A percentile compares a stretch with the other conserved stretches of the same genome.
Evolutionary conservation across 1,140 invertebrate genomes (phyloP).

Genomic region (Heliothis subflexa): DNA sequence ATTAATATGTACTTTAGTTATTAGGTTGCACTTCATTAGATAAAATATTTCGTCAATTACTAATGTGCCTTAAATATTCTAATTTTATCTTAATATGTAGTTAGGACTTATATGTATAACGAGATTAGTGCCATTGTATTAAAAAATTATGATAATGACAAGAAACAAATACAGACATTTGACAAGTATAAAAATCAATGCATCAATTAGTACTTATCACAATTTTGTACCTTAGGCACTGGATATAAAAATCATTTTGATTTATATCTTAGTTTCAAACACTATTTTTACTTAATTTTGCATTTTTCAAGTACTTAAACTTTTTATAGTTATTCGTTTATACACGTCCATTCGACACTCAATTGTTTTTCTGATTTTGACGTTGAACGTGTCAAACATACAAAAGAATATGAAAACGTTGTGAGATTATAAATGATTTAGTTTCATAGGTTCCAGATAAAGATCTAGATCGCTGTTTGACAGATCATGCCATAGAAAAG

Average conservation of each 20-base stretch:
- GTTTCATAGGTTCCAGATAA: too few species aligned
- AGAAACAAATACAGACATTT: neutral
- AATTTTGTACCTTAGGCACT: slow-evolving; percentile 7
- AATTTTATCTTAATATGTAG: neutral
- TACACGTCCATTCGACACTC: too few species aligned
- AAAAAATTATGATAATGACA: neutral
- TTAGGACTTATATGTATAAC: neutral
- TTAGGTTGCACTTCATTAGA: too few species aligned
- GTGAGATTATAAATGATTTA: too few species aligned
- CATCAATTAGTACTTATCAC: neutral
- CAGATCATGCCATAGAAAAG: too few species aligned
- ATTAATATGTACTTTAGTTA: neutral
- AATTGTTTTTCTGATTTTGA: too few species aligned
- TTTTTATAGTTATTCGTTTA: too few species aligned
- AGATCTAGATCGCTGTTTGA: too few species aligned
- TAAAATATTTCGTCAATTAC: neutral
- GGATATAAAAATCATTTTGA: neutral
- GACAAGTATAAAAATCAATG: neutral
- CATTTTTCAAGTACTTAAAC: too few species aligned
- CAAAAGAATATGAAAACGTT: too few species aligned
- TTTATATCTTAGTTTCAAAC: neutral
- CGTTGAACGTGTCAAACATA: too few species aligned
- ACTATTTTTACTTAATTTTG: neutral
- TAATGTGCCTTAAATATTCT: neutral
- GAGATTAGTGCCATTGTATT: slow-evolving; percentile 9